Evolutionary conservation across 2,888 invertebrate species (phyloP), one percentile per base, ranked within the genome.

Genomic region (Agriopis leucophaearia): DNA sequence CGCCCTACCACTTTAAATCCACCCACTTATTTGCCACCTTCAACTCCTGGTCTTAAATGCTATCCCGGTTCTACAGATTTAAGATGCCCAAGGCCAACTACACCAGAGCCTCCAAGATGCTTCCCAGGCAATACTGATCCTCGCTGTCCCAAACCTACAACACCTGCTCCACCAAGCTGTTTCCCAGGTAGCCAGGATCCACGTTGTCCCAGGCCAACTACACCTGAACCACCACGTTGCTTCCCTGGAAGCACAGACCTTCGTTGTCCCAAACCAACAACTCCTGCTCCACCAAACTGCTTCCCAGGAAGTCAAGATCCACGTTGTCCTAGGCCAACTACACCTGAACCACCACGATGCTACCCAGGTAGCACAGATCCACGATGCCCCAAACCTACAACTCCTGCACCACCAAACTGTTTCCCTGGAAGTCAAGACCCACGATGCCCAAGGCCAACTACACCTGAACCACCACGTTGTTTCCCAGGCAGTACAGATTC

Each of bases 1-100:
- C 72, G 70, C 18, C 78, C 86, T 0, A 79, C 86, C 35, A 78
- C 86, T 60, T 66, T 81, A 48, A 60, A 70, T 15, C 57, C 83
- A 73, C 79, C 86, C 55, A 74, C 70, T 0, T 81, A 81, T 35
- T 77, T 73, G 35, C 81, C 83, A 4, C 79, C 80, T 18, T 72
- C 77, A 6, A 76, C 76, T 9, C 66, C 67, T 10, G n/a, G n/a
- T n/a, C n/a, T n/a, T n/a, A n/a, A n/a, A n/a, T n/a, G n/a, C n/a
- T n/a, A n/a, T n/a, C n/a, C n/a, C n/a, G n/a, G n/a, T n/a, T n/a
- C n/a, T n/a, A n/a, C n/a, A n/a, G n/a, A n/a, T n/a, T n/a, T n/a
- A n/a, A n/a, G n/a, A n/a, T n/a, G n/a, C n/a, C n/a, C n/a, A n/a
- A 73, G 63, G n/a, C 74, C 69, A 15, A 78, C 50, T 8, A n/a